Base-by-base conservation (phyloP, 2,113 vertebrate genomes). In the Beaufortia kweichowensis region DNA sequence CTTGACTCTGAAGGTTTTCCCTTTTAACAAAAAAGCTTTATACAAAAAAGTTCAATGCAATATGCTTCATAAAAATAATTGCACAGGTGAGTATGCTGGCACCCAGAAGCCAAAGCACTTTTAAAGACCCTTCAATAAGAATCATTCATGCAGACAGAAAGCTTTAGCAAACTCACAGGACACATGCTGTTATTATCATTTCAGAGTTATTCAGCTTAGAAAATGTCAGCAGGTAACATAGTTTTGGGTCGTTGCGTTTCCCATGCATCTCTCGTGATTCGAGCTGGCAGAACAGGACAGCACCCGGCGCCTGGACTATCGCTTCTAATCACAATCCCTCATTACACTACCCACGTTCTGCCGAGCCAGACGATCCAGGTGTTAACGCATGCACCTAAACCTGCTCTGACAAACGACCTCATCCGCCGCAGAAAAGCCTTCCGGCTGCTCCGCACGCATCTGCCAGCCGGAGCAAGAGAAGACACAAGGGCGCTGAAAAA, bases 261-360 rank as follows among this genome's bases (percentile, higher is more conserved):
- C 23, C 28, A 33, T 1, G 14, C 15, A 72, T 59, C 33, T 59
- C 33, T 41, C 31, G 0, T 14, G 17, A 56, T 72, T 59, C 8
- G 9, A 56, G 33, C 56, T 64, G 60, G 31, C 43, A 35, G 63
- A 61, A 55, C n/a, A 0, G 8, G 23, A 6, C 57, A 6, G 28
- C 10, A 17, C 15, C 75, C 28, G 26, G 46, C 28, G 33, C 33
- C 39, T 74, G 24, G 67, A 46, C 67, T 81, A 69, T 55, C 63
- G 39, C 74, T 74, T 75, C 81, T 75, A 81, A 78, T 81, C 74
- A 62, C 56, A 21, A 75, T 67, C 67, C 56, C 71, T 81, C 65
- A 84, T 81, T 78, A 63, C 15, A 29, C 59, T 57, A 50, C 1
- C 31, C 50, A 50, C 57, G 74, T 63, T 57, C 41, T 33, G 33